phyloP scores from a whole-genome alignment of 2,888 invertebrate genomes.

The Eupelmus urozonus region DNA sequence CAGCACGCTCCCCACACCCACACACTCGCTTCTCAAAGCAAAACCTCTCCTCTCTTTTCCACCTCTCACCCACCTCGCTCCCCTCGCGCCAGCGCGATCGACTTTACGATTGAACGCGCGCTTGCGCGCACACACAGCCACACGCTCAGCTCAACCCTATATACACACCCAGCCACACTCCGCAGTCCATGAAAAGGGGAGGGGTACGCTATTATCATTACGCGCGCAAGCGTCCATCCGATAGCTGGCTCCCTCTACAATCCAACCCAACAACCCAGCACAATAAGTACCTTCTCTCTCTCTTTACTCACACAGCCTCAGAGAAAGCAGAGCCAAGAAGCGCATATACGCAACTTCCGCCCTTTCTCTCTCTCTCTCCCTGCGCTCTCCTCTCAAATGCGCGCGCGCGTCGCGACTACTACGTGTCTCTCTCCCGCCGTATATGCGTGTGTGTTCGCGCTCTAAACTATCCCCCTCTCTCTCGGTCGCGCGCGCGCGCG shows the following conservation, averaged over 20 bases:
- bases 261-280: no score
- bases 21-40: not conserved
- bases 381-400: conserved; percentile 2
- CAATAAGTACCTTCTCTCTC: no score
- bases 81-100: not conserved
- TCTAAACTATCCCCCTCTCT: conserved; percentile 19
- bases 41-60: not conserved
- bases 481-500: conserved; percentile 11
- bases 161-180: no score
- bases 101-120: not conserved
- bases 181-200: no score
- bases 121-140: no score
- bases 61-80: conserved; percentile 2
- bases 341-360: conserved; percentile 55
- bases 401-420: not conserved
- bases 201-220: no score
- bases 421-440: not conserved
- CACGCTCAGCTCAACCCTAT: no score
- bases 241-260: no score
- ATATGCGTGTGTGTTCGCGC: conserved; percentile 4
- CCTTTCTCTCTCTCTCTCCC: conserved; percentile 27
- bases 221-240: no score
- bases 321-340: no score
- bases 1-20: conserved; percentile 15
- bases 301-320: not conserved